Conservation (phyloP, 2,797 vertebrate genomes). For the Scyliorhinus canicula region DNA sequence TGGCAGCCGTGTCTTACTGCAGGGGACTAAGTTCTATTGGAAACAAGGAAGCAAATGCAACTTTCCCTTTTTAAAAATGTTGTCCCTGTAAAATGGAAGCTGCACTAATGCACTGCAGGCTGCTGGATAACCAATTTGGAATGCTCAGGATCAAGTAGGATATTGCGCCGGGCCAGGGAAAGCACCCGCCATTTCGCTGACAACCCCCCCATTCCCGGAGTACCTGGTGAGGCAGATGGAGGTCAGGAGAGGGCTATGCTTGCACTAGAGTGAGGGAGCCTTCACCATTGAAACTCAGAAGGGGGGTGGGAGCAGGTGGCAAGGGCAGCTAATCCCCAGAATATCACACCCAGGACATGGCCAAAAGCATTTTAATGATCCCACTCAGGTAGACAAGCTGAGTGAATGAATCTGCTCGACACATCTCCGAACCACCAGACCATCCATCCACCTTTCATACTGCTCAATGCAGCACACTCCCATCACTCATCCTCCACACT, state of each 20-base stretch:
- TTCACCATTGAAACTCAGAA: not conserved
- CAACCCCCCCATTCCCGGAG: no score
- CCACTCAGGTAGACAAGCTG: no score
- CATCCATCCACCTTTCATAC: not conserved
- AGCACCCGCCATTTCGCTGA: not conserved
- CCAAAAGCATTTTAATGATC: not conserved
- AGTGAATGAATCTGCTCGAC: not conserved
- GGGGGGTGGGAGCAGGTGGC: not conserved
- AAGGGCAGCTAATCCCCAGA: not conserved
- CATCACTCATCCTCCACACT: not conserved
- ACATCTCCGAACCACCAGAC: not conserved
- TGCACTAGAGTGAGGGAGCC: not conserved
- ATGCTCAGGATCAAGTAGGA: not conserved
- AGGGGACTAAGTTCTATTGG: no score
- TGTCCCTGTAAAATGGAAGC: not conserved
- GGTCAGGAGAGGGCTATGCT: not conserved
- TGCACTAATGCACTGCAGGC: no score
- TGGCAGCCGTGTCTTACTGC: no score
- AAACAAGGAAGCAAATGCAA: no score
- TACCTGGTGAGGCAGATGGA: not conserved
- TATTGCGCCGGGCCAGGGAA: not conserved
- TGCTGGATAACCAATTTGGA: not conserved
- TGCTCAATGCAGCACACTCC: not conserved
- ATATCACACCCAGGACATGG: not conserved
- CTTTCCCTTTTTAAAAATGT: not conserved